phyloP scores from a whole-genome alignment of 2,888 invertebrate species.

The Cephonodes hylas region DNA sequence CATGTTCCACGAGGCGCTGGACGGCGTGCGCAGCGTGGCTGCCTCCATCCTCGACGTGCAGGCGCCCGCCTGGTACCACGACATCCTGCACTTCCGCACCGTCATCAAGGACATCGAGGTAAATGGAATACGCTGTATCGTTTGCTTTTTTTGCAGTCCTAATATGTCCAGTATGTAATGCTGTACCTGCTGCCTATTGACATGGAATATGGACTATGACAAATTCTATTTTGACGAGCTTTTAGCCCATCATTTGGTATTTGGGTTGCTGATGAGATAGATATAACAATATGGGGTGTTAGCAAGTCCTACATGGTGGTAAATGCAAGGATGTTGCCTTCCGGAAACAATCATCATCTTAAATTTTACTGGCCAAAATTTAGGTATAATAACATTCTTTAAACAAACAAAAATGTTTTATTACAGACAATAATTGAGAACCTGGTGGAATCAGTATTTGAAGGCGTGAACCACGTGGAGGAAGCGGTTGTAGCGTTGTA shows the following conservation, averaged over 20 bases:
- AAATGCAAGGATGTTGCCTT: no score
- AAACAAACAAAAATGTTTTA: slow-evolving; percentile 4
- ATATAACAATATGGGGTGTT: not conserved
- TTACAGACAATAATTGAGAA: slow-evolving; percentile 90
- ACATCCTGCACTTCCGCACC: slow-evolving; percentile 82
- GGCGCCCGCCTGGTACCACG: slow-evolving; percentile 91
- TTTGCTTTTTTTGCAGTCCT: no score
- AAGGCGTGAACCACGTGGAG: slow-evolving; percentile 88
- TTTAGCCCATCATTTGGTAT: no score
- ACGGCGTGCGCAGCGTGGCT: slow-evolving; percentile 81
- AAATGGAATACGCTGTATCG: no score
- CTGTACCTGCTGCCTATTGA: no score
- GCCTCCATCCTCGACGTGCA: slow-evolving; percentile 88
- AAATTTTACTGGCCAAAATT: no score
- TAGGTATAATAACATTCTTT: no score
- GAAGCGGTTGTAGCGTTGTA: slow-evolving; percentile 90
- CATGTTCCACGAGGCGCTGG: slow-evolving; percentile 85
- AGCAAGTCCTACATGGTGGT: no score
- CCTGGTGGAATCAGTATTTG: slow-evolving; percentile 88
- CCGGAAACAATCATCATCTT: no score
- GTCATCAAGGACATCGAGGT: slow-evolving; percentile 84
- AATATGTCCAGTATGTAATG: no score
- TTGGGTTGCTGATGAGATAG: no score
- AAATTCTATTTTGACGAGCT: no score
- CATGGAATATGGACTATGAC: not conserved